Conservation (phyloP, 2,113 vertebrate species). For the Rhinogobius similis region DNA sequence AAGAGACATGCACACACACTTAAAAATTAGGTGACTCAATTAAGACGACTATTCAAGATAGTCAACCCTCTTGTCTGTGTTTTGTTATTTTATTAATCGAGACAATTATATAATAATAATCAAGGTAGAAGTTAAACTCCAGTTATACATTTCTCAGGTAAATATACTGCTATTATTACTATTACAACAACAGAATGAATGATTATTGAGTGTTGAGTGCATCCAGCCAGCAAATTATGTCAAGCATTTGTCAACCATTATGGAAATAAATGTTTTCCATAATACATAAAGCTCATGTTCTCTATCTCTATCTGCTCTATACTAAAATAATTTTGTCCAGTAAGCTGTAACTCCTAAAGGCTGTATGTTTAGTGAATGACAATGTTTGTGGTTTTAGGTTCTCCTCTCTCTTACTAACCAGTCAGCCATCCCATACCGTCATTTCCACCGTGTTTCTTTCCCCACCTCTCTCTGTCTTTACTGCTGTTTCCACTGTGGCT, state of each 20-base stretch:
- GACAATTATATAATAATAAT: neutral
- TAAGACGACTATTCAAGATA: neutral
- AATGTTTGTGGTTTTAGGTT: constrained; percentile 14
- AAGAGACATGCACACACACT: neutral
- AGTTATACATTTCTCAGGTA: too few relatives aligned
- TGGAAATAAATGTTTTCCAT: neutral
- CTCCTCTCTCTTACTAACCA: constrained; percentile 8
- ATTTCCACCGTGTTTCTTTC: constrained; percentile 30
- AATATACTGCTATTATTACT: neutral
- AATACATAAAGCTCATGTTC: neutral
- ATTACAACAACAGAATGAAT: neutral
- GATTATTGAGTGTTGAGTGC: neutral
- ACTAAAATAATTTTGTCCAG: neutral
- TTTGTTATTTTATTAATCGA: neutral
- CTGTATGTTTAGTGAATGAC: neutral
- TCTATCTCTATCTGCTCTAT: neutral
- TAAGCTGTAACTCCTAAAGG: neutral
- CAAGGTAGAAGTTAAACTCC: neutral
- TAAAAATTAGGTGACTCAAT: neutral
- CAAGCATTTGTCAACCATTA: neutral
- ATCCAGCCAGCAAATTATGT: neutral
- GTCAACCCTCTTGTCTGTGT: neutral
- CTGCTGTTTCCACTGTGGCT: constrained; percentile 51
- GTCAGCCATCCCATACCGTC: constrained; percentile 16
- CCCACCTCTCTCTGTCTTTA: constrained; percentile 21